Conservation (phyloP, 2,797 vertebrate genomes). For the Cossypha polioptera region DNA sequence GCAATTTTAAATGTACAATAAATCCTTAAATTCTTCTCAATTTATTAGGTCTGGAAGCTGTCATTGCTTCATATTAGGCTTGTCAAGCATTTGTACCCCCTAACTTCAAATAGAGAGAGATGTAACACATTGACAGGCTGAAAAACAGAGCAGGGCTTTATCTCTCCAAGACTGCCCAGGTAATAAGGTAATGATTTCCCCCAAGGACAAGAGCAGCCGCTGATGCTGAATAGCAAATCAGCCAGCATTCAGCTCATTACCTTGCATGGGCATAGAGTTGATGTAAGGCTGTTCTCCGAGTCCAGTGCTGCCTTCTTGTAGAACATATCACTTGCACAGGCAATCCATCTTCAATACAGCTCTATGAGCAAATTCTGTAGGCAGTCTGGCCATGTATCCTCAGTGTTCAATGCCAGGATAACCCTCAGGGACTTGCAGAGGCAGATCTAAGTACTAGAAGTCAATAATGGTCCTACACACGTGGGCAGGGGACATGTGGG, state of each 20-base stretch:
- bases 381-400: background rate
- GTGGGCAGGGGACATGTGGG: background rate
- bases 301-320: background rate
- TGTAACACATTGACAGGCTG: background rate
- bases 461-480: background rate
- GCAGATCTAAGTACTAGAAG: background rate
- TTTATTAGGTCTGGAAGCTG: conserved; percentile 21
- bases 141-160: conserved; percentile 1
- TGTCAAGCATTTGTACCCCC: background rate
- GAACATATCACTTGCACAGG: background rate
- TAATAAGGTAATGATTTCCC: conserved; percentile 17
- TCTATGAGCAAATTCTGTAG: background rate
- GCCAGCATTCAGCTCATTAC: background rate
- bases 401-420: background rate
- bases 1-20: conserved; percentile 7
- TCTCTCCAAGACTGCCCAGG: background rate
- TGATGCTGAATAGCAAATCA: background rate
- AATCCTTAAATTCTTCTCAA: background rate
- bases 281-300: background rate
- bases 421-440: background rate
- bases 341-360: background rate
- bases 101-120: background rate
- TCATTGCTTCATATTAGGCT: conserved; percentile 3
- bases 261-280: background rate
- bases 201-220: background rate